These are phyloP conservation scores for Maniola jurtina DNA, from an alignment of 1,140 invertebrate species.

Conservation along the genomic window DNA sequence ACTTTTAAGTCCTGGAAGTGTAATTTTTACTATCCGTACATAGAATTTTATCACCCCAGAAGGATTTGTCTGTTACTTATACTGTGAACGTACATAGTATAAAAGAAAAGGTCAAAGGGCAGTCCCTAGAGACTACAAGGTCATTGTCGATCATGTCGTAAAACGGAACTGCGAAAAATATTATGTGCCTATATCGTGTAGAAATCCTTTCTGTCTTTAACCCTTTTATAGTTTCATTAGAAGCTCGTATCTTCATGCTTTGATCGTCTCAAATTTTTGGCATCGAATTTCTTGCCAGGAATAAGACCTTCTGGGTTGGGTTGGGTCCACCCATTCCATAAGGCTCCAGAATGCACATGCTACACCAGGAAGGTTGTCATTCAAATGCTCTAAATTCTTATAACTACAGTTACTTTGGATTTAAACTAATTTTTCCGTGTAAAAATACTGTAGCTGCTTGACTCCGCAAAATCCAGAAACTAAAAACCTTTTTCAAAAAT, in stretches of 20 bases:
- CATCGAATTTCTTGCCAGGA: not conserved
- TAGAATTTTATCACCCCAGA: constrained; percentile 7
- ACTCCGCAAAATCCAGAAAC: too few relatives aligned
- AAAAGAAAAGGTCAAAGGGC: constrained; percentile 31
- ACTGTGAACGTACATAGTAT: constrained; percentile 13
- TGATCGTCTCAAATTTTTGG: not conserved
- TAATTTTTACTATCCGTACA: constrained; percentile 2
- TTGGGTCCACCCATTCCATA: too few relatives aligned
- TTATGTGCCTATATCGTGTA: constrained; percentile 22
- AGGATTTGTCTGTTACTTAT: constrained; percentile 15
- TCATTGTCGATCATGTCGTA: constrained; percentile 45
- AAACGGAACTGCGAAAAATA: constrained; percentile 29
- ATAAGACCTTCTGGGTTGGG: too few relatives aligned
- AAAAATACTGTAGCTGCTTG: too few relatives aligned
- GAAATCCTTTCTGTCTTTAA: constrained; percentile 16
- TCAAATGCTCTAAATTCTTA: too few relatives aligned
- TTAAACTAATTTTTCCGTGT: too few relatives aligned
- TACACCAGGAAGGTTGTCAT: too few relatives aligned
- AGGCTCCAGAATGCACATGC: too few relatives aligned
- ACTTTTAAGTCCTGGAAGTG: not conserved
- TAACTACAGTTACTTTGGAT: too few relatives aligned
- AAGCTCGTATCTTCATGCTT: not conserved
- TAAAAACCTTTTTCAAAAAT: too few relatives aligned
- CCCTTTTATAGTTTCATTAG: not conserved
- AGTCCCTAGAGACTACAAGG: constrained; percentile 33